Conservation (phyloP, 1,140 invertebrate genomes). For the Drepana arcuata region DNA sequence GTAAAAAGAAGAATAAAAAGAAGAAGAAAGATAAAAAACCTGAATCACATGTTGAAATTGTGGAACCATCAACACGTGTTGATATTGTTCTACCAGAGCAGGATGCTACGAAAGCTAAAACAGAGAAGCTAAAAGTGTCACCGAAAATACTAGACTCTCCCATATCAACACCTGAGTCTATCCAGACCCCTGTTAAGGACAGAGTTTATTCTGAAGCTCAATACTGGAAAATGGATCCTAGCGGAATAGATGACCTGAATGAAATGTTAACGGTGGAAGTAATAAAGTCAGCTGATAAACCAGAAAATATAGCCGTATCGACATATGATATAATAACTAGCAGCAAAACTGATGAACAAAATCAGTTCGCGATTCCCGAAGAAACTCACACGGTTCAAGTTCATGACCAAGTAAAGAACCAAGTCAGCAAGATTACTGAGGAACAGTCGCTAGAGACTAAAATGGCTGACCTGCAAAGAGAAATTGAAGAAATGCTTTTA, state of each 20-base stretch:
- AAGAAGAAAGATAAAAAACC: conserved; percentile 50
- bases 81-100: background rate
- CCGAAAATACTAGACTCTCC: conserved; percentile 16
- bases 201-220: conserved; percentile 57
- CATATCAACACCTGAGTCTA: conserved; percentile 45
- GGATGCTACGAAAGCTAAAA: conserved; percentile 11
- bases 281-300: conserved; percentile 3
- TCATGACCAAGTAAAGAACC: background rate
- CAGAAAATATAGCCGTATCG: background rate
- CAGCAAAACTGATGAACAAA: background rate
- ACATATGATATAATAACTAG: conserved; percentile 1
- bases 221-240: conserved; percentile 53
- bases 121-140: background rate
- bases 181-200: conserved; percentile 59
- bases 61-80: background rate
- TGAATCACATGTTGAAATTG: conserved; percentile 2
- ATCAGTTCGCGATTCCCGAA: conserved; percentile 4
- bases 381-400: conserved; percentile 7
- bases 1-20: conserved; percentile 48
- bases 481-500: conserved; percentile 63
- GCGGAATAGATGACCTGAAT: conserved; percentile 24
- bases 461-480: conserved; percentile 64
- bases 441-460: conserved; percentile 59
- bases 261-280: conserved; percentile 38
- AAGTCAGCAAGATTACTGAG: conserved; percentile 33